phyloP scores from a whole-genome alignment of 2,797 vertebrate species.

The Limosa lapponica region DNA sequence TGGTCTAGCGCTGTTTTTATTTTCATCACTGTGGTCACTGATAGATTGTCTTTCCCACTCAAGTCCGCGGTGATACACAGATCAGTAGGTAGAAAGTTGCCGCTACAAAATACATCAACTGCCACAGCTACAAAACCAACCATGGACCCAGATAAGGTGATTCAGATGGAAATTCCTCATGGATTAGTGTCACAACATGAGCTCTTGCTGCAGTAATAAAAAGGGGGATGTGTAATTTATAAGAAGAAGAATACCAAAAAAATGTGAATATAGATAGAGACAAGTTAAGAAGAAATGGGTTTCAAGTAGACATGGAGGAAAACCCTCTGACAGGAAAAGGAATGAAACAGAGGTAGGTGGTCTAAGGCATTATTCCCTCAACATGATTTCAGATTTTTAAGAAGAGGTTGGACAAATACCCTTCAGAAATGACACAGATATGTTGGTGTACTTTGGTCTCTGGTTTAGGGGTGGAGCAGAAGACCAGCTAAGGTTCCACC shows the following conservation, averaged over 20 bases:
- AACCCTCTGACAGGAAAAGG: neutral
- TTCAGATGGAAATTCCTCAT: neutral
- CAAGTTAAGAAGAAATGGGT: neutral
- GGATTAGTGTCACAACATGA: neutral
- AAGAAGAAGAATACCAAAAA: neutral
- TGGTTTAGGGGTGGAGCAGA: neutral
- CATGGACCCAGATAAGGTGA: neutral
- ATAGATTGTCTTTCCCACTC: neutral
- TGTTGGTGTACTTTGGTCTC: neutral
- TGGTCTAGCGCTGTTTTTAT: neutral
- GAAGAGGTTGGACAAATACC: neutral
- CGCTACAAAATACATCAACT: neutral
- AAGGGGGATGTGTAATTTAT: neutral
- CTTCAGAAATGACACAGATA: neutral
- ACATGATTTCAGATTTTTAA: neutral
- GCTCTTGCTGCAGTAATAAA: neutral
- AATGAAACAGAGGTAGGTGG: neutral
- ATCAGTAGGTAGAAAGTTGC: neutral
- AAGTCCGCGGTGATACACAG: neutral
- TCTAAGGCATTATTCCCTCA: neutral
- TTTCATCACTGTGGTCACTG: neutral
- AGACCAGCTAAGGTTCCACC: neutral
- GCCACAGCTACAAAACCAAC: neutral
- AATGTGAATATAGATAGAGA: neutral
- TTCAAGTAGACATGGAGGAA: neutral